Evolutionary conservation across 2,888 invertebrate genomes (phyloP), one percentile per base, ranked within the genome.

Genomic region (Chydorus sphaericus): DNA sequence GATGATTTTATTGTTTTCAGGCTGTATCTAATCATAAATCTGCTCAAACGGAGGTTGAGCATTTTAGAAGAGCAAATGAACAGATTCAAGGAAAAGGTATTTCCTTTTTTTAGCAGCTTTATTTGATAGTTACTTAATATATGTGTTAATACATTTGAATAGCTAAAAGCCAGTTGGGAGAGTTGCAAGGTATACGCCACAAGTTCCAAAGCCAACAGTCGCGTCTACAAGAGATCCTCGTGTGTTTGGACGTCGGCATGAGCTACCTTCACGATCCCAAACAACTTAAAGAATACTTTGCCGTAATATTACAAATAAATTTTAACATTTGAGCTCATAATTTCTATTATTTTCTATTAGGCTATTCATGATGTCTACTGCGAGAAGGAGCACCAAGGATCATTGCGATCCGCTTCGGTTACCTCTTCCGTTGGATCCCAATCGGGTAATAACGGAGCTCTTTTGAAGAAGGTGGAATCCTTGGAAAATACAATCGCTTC

Each of bases 281-380:
- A 23, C 52, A 52, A 36, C 20, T 52, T 4, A 52, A 52, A 26
- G 52, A 52, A 31, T 52, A 52, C 26, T 52, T 52, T 23, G 52
- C 52, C 16, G 52, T 52, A 36, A 20, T 4, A 16, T 20, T 20
- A 39, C 7, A 20, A 39, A 39, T 18, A 4, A 20, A 1, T 39
- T 4, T 16, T 16, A 1, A 3, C 7, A 36, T 36, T 36, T n/a
- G 44, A 8, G 26, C 10, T 20, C 28, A 4, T 23, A 26, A 4
- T 44, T 44, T 23, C 28, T 18, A 1, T 10, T 16, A 6, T 44
- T 50, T 30, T 50, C 14, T 10, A 4, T 2, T 18, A 52, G 52
- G 52, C 52, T 8, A 52, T 52, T 26, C 52, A 52, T 26, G 52
- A 52, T 14, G 52, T 52, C 33, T 52, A 52, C 36, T 52, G 52